Base-by-base conservation (phyloP, 1,140 invertebrate species). In the Watersipora subatra region DNA sequence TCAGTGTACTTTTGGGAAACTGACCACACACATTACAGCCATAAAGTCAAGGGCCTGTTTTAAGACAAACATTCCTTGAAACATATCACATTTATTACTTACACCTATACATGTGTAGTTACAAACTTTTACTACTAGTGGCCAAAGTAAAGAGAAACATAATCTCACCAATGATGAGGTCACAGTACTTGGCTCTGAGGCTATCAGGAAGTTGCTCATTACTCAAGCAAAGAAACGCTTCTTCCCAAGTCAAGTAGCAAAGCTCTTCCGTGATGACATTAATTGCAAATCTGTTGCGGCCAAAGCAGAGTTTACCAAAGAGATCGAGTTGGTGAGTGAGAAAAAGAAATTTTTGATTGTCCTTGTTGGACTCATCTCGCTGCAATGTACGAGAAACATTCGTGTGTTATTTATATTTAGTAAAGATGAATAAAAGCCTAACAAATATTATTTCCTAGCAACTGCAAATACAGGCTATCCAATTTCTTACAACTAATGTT, bases 181-280 rank as follows among this genome's bases (percentile, higher is more conserved):
- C 74, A 66, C 76, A 78, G 64, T 79, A 79, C 59, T 76, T 76
- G 12, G 77, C 76, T 7, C 76, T 66, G 22, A 79, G 69, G 58
- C 73, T 66, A 65, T 77, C 76, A 19, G 76, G 76, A 17, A 79
- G 69, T 24, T 69, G 29, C 2, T 69, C 69, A 57, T 76, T 73
- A 66, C 69, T 68, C 28, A 78, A 67, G 64, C 73, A 78, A 2
- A 72, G 72, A 66, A 76, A 79, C 2, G 75, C 76, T 59, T 79
- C 76, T 28, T 77, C 73, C 77, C 77, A 79, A 2, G 75, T 77
- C 30, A 79, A 67, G 61, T 77, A 78, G 64, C 73, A 71, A 57
- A 79, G 68, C 55, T 78, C 71, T 55, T 73, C 70, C 1, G 77
- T 79, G 28, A 79, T 78, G 12, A 77, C 72, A 24, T 72, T 68